Base-by-base conservation (phyloP, 2,797 vertebrate genomes). In the Phalanger gymnotis region DNA sequence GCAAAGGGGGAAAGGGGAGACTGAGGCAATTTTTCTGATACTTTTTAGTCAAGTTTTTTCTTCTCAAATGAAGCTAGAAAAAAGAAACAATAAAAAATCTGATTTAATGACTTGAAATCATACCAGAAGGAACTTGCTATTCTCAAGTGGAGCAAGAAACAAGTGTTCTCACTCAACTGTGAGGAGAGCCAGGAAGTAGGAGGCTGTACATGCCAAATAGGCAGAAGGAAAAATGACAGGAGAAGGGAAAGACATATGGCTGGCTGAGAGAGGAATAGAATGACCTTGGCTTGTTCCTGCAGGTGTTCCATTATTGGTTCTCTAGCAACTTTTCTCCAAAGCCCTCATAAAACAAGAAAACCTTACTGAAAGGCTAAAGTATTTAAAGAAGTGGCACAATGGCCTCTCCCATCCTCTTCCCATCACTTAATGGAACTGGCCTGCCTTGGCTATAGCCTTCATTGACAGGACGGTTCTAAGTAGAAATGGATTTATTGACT, bases 191-290 rank as follows among this genome's bases (percentile, higher is more conserved):
- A 52, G 51, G 90, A 90, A 90, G 53, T 31, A 52, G 34, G 52
- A 90, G 51, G 6, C 30, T n/a, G 4, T 30, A 54, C 25, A 90
- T 34, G 53, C 53, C 53, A 90, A 54, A 34, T 53, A 53, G 51
- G 90, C 53, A 90, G 90, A 90, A 90, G 90, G 90, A 34, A 54
- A 90, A 90, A 81, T 81, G 73, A 81, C 73, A 81, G n/a, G 73
- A 81, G 73, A 81, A 81, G 22, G 40, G 22, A 81, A 81, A 81
- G 40, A 81, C 73, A 81, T 81, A 81, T 81, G 73, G 73, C 73
- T 9, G 2, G 40, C 22, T 81, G 73, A 27, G 40, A 47, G 73
- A 81, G 73, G 73, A 81, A 81, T 47, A 81, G 40, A 27, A 7
- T 81, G 73, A 81, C 73, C 73, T 81, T 81, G 73, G 40, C 22